Conservation (phyloP, 2,113 vertebrate species). For the Gymnarchus niloticus region DNA sequence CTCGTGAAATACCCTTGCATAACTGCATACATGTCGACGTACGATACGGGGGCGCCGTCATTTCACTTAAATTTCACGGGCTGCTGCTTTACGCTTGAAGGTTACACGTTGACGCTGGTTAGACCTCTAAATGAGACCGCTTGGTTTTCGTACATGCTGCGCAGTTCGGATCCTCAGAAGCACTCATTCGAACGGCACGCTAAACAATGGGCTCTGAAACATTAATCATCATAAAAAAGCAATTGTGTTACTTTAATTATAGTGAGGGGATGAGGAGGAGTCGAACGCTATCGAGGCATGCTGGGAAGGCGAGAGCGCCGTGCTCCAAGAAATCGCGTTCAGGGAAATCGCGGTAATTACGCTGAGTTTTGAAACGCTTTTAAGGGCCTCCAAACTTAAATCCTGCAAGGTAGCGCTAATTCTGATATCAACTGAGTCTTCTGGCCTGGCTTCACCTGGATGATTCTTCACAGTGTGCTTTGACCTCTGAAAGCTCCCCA, state of each 20-base stretch:
- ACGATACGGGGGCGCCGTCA: not conserved
- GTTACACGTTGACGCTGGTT: not conserved
- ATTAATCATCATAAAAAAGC: not conserved
- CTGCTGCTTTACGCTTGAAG: not conserved
- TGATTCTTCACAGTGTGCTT: constrained; percentile 4
- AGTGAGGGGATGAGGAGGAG: not conserved
- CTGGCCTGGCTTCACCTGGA: constrained; percentile 14
- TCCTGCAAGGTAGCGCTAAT: constrained; percentile 7
- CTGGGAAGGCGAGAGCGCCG: not conserved
- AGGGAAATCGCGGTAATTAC: constrained; percentile 3
- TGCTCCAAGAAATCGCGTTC: not conserved
- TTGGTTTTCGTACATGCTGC: too few species aligned
- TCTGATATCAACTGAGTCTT: not conserved
- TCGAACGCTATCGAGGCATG: not conserved
- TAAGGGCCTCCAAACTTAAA: constrained; percentile 13
- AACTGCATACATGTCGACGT: not conserved
- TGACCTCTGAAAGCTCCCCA: not conserved
- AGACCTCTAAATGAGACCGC: not conserved
- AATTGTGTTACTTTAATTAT: constrained; percentile 3
- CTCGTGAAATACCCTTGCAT: constrained; percentile 33
- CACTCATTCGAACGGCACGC: not conserved
- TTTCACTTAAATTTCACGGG: not conserved
- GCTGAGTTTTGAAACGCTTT: not conserved
- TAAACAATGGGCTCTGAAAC: not conserved
- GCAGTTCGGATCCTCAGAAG: not conserved